Evolutionary conservation across 2,888 invertebrate genomes (phyloP), one percentile per base, ranked within the genome.

Genomic region (Plemyria rubiginata): DNA sequence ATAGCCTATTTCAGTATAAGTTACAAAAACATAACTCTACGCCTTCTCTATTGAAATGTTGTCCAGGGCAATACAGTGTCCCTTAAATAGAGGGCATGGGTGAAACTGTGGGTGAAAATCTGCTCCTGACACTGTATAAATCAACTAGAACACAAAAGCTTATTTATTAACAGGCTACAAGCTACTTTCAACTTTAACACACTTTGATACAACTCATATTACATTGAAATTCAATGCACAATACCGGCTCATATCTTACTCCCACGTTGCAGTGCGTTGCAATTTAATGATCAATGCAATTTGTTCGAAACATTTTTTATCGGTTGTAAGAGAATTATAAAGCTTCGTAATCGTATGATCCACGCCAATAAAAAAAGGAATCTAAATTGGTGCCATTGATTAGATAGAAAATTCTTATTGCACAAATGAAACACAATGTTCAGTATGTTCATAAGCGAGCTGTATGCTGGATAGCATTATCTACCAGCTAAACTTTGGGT

Each of bases 211-310:
- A 45, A 45, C 45, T 45, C 45, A 45, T 45, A 16, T 45, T 16
- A 16, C 45, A 45, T 16, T 45, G 16, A 16, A 4, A 4, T 49
- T 49, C 28, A 40, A 11, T 40, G 38, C 45, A 36, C 51, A 51
- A 36, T 58, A 22, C 54, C 1, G 43, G 49, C 49, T 50, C 36
- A 36, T 54, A 54, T 60, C 41, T 22, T 38, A 50, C 22, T 22
- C 54, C 54, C 54, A 60, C 54, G 50, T 45, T 38, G 54, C 54
- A 45, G 41, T 38, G 29, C 51, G 46, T 16, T 38, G 46, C 52
- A 12, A 32, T 53, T 28, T 48, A 48, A 53, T 48, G 48, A 53
- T 51, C 36, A 48, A 48, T 62, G 62, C 57, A 62, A 57, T 54
- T 62, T 54, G 48, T 45, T 61, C 16, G 38, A 38, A 40, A 16